Evolutionary conservation across 2,797 vertebrate species (phyloP), one percentile per base, ranked within the genome.

Genomic region (Huso huso): DNA sequence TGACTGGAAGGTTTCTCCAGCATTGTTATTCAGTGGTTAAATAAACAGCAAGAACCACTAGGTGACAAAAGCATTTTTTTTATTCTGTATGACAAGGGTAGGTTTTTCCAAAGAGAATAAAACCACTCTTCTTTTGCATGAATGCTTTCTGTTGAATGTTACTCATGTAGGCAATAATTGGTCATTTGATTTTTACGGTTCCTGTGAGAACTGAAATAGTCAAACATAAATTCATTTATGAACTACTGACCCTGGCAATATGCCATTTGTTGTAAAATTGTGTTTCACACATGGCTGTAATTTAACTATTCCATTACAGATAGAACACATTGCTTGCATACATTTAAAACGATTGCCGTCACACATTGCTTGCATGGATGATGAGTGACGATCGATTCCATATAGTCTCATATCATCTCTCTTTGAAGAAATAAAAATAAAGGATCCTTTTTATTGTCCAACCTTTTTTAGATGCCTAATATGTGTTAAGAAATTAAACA

Each of bases 141-240:
- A 79, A 74, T 70, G 78, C 73, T 74, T 82, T 83, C 76, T 83
- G 81, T 81, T 81, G 76, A 83, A 85, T 81, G 76, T 71, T 66
- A 81, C 78, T 73, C 78, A 80, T 70, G 71, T 71, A 80, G 78
- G 74, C 70, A 66, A 51, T 69, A 68, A 72, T 72, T 69, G 72
- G 74, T 81, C 69, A 82, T 84, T 84, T 84, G 73, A 77, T 82
- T 86, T 82, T 74, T 69, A 70, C 71, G 68, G 70, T 77, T 80
- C 78, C 80, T 75, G 51, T 9, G 70, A 73, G 81, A 81, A 51
- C 66, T 74, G 77, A 78, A 70, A 66, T 73, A 82, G 69, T 74
- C 63, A 71, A 70, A 73, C 71, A 73, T 78, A 76, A 71, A 82
- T 77, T 72, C 66, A 72, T 76, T 77, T 79, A 62, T 71, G 76